Evolutionary conservation across 2,888 invertebrate species (phyloP), one percentile per base, ranked within the genome.

Genomic region (Acrocyrtus sp.): DNA sequence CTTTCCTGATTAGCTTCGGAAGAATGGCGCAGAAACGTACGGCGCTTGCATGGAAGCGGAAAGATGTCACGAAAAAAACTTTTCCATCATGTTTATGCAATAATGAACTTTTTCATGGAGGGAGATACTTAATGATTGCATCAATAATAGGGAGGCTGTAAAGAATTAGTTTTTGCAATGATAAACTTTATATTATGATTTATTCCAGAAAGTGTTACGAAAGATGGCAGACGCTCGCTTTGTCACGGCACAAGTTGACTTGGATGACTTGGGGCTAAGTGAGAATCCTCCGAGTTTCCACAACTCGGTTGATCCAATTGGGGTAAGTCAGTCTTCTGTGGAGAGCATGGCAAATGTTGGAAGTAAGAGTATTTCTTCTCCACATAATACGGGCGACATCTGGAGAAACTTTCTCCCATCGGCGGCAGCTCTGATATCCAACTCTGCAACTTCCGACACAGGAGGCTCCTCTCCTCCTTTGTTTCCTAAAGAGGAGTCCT

Each of bases 391-490:
- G n/a, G n/a, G 50, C 56, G 67, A 67, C 67, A 67, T 67, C 67
- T 67, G 67, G 58, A 67, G 19, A 48, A 41, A 48, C 5, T 17
- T 57, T 19, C 22, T 58, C 15, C 51, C 67, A 41, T 50, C 58
- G n/a, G 51, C 58, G 8, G 56, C 68, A 2, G 60, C 68, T 24
- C 53, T 68, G 6, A 61, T 61, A 41, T 60, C 68, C 19, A 54
- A 54, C 22, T 61, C 68, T 24, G 53, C 68, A 19, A 29, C 45
- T 17, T 15, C 53, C 26, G 15, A 47, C 34, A 10, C 53, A 1
- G 34, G 43, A 17, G 6, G 19, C 15, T 21, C 54, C 12, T 45
- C 65, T 19, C 29, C 60, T 24, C 27, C 66, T 57, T 47, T 45
- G 47, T 57, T 53, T 15, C 51, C 43, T n/a, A 15, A 22, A 61